phyloP scores from a whole-genome alignment of 1,140 invertebrate species.

The Agrilus planipennis region DNA sequence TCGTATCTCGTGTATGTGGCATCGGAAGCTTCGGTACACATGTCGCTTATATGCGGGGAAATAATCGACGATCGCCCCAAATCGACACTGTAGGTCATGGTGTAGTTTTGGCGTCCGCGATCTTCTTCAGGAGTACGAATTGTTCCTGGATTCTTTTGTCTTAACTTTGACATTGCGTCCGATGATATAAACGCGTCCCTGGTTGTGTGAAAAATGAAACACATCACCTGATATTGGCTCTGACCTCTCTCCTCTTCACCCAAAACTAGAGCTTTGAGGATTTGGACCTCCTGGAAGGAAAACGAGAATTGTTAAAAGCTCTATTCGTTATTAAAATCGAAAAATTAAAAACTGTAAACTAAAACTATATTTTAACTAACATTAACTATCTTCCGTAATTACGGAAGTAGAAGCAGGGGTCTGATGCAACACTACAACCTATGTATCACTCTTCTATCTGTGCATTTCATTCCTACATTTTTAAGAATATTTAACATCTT shows the following conservation, averaged over 20 bases:
- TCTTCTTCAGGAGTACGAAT: constrained; percentile 75
- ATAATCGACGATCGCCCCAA: constrained; percentile 53
- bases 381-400: no score
- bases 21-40: constrained; percentile 65
- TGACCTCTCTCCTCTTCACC: constrained; percentile 90
- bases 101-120: constrained; percentile 56
- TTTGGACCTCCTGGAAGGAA: constrained; percentile 73
- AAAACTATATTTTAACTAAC: no score
- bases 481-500: no score
- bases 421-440: no score
- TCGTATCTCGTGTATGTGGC: constrained; percentile 65
- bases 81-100: constrained; percentile 69
- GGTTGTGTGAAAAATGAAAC: constrained; percentile 80
- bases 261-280: constrained; percentile 80
- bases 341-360: no score
- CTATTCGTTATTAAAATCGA: no score
- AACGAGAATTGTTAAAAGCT: no score
- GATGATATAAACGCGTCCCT: constrained; percentile 90
- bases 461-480: no score
- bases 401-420: no score
- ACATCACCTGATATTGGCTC: constrained; percentile 81
- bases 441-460: no score
- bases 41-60: constrained; percentile 56
- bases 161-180: constrained; percentile 93
- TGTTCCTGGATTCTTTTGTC: constrained; percentile 63